Base-by-base conservation (phyloP, 2,888 invertebrate genomes). In the Nezara viridula region DNA sequence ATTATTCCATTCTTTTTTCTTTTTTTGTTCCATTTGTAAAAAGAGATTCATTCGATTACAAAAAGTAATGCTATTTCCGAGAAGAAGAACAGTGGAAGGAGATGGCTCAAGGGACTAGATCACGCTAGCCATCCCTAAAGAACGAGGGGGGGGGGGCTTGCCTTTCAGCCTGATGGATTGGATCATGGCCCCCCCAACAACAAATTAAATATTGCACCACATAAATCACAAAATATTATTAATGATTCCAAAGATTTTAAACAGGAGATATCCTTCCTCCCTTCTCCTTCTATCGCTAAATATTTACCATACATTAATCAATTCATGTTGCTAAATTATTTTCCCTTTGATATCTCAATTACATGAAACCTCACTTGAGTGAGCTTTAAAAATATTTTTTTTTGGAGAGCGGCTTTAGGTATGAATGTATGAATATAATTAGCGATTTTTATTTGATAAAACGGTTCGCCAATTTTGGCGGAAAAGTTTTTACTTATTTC, bases 161-260 rank as follows among this genome's bases (percentile, higher is more conserved):
- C 24, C 37, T 27, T 60, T 27, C 60, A 27, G 6, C 14, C 66
- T 73, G 37, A 73, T 73, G 66, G 66, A 73, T 73, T n/a, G n/a
- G 14, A n/a, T 32, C 40, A n/a, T 4, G 2, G 0, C 44, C 44
- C 81, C 81, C 1, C 44, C 81, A 32, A 4, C 19, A 19, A 32
- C 50, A 86, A 86, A 52, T 73, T 73, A 73, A 37, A 73, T 73
- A 73, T 73, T 73, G 6, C 66, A 7, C 9, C 19, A 37, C 66
- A 73, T 73, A 37, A 73, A 73, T 73, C 66, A 73, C 19, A 37
- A 32, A 37, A 73, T 73, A 73, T 73, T 60, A 60, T 32, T 73
- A 14, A 37, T 73, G 4, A 24, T 0, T 2, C 27, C 60, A 19
- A 0, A 2, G 10, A 10, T 55, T n/a, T 55, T 50, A 50, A 50